Base-by-base conservation (phyloP, 2,797 vertebrate species). In the Poecilia velifera region DNA sequence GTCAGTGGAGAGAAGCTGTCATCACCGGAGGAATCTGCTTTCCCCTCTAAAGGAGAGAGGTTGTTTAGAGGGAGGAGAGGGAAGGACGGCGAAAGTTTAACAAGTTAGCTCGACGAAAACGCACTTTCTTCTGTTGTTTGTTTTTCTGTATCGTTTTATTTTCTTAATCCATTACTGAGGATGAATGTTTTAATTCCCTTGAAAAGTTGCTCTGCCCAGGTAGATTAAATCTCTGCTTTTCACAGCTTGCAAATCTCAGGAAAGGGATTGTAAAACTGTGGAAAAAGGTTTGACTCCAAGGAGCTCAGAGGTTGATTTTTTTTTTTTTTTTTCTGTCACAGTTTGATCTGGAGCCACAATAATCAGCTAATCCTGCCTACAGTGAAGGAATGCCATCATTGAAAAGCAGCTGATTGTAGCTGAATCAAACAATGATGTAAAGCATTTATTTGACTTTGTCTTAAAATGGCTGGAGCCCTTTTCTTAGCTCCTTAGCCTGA, bases 21-120 rank as follows among this genome's bases (percentile, higher is more conserved):
- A 84, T 89, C 88, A 86, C 90, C 64, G 57, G 73, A 88, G 84
- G 88, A 94, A 94, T 94, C 91, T 78, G 88, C 92, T 94, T 93
- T 90, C 89, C 90, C 49, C 20, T 64, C 72, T 55, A 77, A 76
- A 72, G 53, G 80, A 76, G 78, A 83, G 34, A 0, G 4, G 25
- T 43, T n/a, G 22, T 57, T 74, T 74, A 16, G 66, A 74, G 66
- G 72, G 78, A 74, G 68, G 57, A 72, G 68, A 78, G 9, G 25
- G 74, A 76, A 78, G n/a, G 46, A 79, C 31, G 45, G 36, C 22
- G 51, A 70, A 70, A 13, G 68, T 71, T 71, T 71, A n/a, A 71
- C 25, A 45, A 71, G 25, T 71, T 9, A 41, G 25, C 25, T 20
- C 10, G 2, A 62, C 10, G 36, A 22, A 75, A 75, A 7, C n/a